Evolutionary conservation across 1,140 invertebrate genomes (phyloP), one percentile per base, ranked within the genome.

Genomic region (Belonocnema kinseyi): DNA sequence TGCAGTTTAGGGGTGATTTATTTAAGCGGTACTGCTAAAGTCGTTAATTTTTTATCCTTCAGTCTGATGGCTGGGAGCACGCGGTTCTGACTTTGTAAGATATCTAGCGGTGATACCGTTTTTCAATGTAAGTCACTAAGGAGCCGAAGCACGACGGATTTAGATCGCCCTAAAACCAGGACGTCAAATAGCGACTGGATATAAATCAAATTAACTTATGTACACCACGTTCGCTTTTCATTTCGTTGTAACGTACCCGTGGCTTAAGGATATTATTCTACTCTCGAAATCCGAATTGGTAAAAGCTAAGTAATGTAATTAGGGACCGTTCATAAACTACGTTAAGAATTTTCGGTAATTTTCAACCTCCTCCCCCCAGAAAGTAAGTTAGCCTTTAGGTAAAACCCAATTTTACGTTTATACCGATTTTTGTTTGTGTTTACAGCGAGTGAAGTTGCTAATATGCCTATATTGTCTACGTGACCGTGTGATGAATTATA

Each of bases 121-220:
- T 79, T 82, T 79, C 78, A 79, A 76, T 82, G 74, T 75, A 72
- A 26, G 70, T 54, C 56, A 61, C 72, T 51, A 19, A 21, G 71
- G 14, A 73, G 53, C 3, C 26, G 61, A 19, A 14, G 14, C 17
- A 26, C 50, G 77, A 82, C 76, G 78, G 77, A 82, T 82, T 79
- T 82, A 76, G 77, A 79, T 76, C 76, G 66, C 61, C 53, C 51
- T 61, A 77, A 79, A 77, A 76, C 72, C 26, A 54, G 53, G 53
- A 54, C 53, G 61, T 66, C 61, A 16, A 66, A 66, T 66, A 26
- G 12, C 26, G 26, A 21, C 76, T 53, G 72, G 66, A 50, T 70
- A 82, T 82, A 80, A 80, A 82, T 82, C 81, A 82, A 82, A 82
- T 82, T 78, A 82, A 82, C 58, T 82, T 82, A 82, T 80, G 78